A percentile compares a stretch with the other conserved stretches of the same genome.
Evolutionary conservation across 2,113 vertebrate genomes (phyloP).

Genomic region (Sus scrofa): DNA sequence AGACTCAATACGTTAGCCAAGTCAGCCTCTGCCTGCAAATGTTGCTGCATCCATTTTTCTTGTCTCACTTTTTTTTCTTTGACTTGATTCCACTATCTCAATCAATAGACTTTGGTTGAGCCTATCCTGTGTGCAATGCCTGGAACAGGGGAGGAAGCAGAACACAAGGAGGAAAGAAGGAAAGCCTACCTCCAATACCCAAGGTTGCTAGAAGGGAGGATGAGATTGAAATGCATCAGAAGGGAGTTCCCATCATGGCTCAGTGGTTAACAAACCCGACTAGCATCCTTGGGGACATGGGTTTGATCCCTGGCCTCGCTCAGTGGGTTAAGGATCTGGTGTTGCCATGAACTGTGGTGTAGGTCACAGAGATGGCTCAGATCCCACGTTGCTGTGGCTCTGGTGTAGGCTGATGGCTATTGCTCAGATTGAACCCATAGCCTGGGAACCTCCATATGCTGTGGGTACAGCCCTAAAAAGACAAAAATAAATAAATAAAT

Average conservation of each 20-base stretch:
- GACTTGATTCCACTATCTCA: conserved; percentile 33
- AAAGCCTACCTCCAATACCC: neutral
- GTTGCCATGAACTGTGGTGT: too few species aligned
- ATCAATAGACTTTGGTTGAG: conserved; percentile 34
- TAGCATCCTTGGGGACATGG: too few species aligned
- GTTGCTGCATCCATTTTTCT: neutral
- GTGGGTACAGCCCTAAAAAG: too few species aligned
- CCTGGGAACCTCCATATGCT: too few species aligned
- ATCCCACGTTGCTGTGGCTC: too few species aligned
- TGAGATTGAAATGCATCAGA: neutral
- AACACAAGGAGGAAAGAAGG: neutral
- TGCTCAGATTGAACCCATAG: too few species aligned
- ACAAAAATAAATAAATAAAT: neutral
- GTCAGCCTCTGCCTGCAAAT: conserved; percentile 46
- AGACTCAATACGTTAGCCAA: neutral
- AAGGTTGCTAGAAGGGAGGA: neutral
- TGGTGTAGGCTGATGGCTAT: too few species aligned
- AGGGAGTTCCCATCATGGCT: neutral
- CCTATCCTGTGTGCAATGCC: neutral
- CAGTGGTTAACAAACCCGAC: too few species aligned
- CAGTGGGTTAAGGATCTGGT: too few species aligned
- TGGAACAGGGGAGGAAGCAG: neutral
- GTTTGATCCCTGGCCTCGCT: too few species aligned
- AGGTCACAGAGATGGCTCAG: too few species aligned
- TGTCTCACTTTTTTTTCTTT: neutral